These are phyloP conservation scores for Cassiopea xamachana DNA, from an alignment of 30 jellyfish, hydroid and myxozoan genomes.

Conservation along the genomic window DNA sequence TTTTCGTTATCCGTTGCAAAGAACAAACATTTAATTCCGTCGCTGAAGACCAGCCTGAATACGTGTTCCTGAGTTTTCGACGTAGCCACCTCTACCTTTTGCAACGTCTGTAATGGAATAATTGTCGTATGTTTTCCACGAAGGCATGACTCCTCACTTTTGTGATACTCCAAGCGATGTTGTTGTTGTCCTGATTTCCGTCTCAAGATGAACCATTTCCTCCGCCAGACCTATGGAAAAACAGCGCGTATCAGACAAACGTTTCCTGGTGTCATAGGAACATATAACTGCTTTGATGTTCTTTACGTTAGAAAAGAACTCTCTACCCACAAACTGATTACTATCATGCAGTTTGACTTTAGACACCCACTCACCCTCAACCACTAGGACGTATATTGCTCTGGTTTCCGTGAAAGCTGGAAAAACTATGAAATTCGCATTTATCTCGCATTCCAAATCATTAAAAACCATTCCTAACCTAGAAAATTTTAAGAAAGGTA, in stretches of 20 bases:
- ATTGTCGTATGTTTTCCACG: slow-evolving; percentile 86
- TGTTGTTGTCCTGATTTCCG: slow-evolving; percentile 88
- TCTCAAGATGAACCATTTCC: slow-evolving; percentile 89
- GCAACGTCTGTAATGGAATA: slow-evolving; percentile 74
- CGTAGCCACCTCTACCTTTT: slow-evolving; percentile 60
- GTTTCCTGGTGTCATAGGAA: too few species aligned
- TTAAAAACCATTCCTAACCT: too few species aligned
- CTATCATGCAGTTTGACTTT: too few species aligned
- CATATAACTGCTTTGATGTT: too few species aligned
- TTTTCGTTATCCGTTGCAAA: slow-evolving; percentile 74
- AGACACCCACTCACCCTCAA: too few species aligned
- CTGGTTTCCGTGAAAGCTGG: too few species aligned
- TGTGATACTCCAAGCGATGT: slow-evolving; percentile 89
- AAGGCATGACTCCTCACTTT: slow-evolving; percentile 86
- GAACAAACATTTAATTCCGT: slow-evolving; percentile 70
- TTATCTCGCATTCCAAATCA: too few species aligned
- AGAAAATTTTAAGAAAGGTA: too few species aligned
- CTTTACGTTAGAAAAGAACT: too few species aligned
- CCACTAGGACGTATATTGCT: too few species aligned
- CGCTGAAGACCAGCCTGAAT: slow-evolving; percentile 77
- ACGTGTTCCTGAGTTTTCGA: slow-evolving; percentile 77
- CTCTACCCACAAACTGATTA: too few species aligned
- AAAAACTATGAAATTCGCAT: too few species aligned
- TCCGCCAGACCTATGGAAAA: slow-evolving; percentile 84
- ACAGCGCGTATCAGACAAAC: not conserved